phyloP scores from a whole-genome alignment of 30 jellyfish, hydroid and myxozoan species.

The Turritopsis rubra region DNA sequence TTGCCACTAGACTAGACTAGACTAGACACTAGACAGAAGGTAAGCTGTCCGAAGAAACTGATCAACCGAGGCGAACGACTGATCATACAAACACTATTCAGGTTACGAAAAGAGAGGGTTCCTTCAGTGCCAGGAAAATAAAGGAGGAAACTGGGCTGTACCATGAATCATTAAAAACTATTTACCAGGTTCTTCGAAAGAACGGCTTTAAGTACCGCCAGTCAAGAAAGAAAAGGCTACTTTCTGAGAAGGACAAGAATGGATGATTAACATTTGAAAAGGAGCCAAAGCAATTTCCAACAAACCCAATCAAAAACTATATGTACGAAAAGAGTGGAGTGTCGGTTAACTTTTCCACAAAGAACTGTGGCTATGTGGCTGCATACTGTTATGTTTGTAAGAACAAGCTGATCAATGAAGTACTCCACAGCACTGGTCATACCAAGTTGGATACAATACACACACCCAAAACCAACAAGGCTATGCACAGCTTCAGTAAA shows the following conservation, averaged over 20 bases:
- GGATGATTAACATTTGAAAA: not conserved
- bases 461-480: not conserved
- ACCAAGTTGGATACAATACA: not conserved
- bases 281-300: not conserved
- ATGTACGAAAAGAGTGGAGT: not conserved
- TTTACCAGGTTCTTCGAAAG: not conserved
- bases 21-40: not conserved
- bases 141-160: not conserved
- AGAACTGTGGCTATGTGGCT: not conserved
- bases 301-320: not conserved
- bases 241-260: not conserved
- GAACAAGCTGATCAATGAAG: not conserved
- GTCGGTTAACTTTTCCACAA: not conserved
- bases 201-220: not conserved
- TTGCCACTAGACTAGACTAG: too few relatives aligned
- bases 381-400: not conserved
- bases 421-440: not conserved
- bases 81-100: not conserved
- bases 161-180: not conserved
- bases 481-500: not conserved
- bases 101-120: not conserved
- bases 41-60: too few relatives aligned
- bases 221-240: not conserved
- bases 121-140: not conserved
- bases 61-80: too few relatives aligned